Conservation (phyloP, 2,113 vertebrate species). For the Grammomys surdaster region DNA sequence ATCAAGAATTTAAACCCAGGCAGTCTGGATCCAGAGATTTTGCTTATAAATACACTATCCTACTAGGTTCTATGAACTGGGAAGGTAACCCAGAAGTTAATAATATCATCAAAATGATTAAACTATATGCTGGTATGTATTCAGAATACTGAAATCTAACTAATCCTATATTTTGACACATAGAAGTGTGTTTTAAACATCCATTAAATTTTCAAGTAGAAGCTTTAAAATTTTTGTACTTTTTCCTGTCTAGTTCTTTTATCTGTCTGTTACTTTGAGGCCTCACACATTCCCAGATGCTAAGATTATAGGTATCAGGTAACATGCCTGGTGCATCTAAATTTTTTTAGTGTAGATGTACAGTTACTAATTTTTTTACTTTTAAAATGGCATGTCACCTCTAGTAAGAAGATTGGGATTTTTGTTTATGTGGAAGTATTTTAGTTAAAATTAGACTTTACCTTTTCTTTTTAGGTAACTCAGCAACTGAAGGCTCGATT, state of each 20-base stretch:
- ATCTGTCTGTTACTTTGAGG: background rate
- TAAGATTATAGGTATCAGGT: background rate
- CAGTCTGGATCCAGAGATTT: background rate
- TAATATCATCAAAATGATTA: background rate
- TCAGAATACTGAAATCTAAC: background rate
- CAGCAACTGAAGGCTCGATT: conserved; percentile 97
- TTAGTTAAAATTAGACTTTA: conserved; percentile 40
- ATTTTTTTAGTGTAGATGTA: background rate
- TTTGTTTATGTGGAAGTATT: background rate
- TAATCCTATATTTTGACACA: background rate
- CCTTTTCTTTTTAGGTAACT: conserved; percentile 91
- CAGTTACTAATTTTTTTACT: conserved; percentile 18
- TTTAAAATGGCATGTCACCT: conserved; percentile 44
- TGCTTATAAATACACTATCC: background rate
- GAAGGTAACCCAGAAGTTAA: background rate
- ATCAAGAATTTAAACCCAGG: background rate
- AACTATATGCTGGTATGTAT: background rate
- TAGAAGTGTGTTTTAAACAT: background rate
- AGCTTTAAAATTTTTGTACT: background rate
- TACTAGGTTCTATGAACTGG: background rate
- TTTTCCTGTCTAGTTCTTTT: background rate
- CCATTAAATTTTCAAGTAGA: conserved; percentile 48
- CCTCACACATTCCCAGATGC: background rate
- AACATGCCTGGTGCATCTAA: background rate
- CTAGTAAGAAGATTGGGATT: background rate